Percentiles rank a stretch among this genome's conserved stretches.
These are phyloP conservation scores for Drosophila mauritiana DNA, from an alignment of 1,140 invertebrate species.

Conservation along the genomic window DNA sequence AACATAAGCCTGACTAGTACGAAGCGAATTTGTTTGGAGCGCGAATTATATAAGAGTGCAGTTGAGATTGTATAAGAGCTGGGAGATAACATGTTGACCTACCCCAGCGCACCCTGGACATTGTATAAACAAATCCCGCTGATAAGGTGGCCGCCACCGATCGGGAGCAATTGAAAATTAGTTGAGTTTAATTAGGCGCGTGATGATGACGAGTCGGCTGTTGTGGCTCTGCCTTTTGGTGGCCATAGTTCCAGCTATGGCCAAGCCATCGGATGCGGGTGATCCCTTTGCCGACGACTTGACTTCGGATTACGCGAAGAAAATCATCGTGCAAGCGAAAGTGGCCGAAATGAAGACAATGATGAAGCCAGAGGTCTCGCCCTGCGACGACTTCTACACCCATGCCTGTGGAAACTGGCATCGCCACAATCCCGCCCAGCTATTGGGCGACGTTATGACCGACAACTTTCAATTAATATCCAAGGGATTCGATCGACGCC, in stretches of 20 bases:
- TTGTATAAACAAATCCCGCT: conserved; percentile 29
- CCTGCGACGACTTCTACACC: conserved; percentile 88
- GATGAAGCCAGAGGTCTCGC: conserved; percentile 85
- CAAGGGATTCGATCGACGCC: conserved; percentile 54
- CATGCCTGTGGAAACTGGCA: conserved; percentile 89
- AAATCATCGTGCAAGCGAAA: conserved; percentile 57
- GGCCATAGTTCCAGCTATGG: neutral
- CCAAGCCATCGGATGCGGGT: conserved; percentile 10
- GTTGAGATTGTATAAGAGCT: conserved; percentile 34
- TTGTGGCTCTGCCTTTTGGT: conserved; percentile 8
- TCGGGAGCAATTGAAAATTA: conserved; percentile 21
- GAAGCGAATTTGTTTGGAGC: neutral
- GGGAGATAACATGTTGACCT: conserved; percentile 57
- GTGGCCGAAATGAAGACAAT: conserved; percentile 63
- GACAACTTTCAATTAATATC: conserved; percentile 59
- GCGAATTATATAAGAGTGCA: conserved; percentile 1
- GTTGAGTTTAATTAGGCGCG: conserved; percentile 30
- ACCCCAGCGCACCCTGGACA: conserved; percentile 18
- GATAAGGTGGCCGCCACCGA: conserved; percentile 39
- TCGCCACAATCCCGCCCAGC: conserved; percentile 62
- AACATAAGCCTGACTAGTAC: neutral
- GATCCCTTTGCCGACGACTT: conserved; percentile 44
- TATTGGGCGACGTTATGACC: conserved; percentile 42
- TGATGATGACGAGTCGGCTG: conserved; percentile 42
- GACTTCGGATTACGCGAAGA: conserved; percentile 46